Conservation (phyloP, 1,140 invertebrate species). For the Antheraea pernyi region DNA sequence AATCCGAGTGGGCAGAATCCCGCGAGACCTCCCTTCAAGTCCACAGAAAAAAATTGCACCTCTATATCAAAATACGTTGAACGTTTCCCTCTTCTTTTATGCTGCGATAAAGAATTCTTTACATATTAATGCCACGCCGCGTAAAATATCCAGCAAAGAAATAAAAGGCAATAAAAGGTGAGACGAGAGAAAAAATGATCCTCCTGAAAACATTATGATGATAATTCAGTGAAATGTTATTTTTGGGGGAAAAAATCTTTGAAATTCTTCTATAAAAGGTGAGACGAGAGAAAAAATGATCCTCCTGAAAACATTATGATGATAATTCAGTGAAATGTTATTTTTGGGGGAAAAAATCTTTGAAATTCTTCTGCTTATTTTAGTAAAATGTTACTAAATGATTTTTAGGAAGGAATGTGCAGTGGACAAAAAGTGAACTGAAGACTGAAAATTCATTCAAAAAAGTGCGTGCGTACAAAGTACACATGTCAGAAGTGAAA, state of each 20-base stretch:
- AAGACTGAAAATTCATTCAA: too few relatives aligned
- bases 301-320: conserved; percentile 13
- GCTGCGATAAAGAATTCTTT: conserved; percentile 19
- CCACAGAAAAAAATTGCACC: conserved; percentile 20
- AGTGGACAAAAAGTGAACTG: too few relatives aligned
- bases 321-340: conserved; percentile 1
- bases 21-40: conserved; percentile 1
- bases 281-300: conserved; percentile 10
- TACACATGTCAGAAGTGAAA: too few relatives aligned
- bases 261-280: conserved; percentile 3
- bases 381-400: background rate
- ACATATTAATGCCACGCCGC: conserved; percentile 22
- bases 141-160: conserved; percentile 22
- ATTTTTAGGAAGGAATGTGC: background rate
- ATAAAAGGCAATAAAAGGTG: conserved; percentile 16
- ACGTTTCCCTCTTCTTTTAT: conserved; percentile 1
- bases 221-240: conserved; percentile 7
- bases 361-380: background rate
- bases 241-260: conserved; percentile 3
- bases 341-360: conserved; percentile 1
- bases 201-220: conserved; percentile 12
- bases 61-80: conserved; percentile 13
- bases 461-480: too few relatives aligned
- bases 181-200: conserved; percentile 11
- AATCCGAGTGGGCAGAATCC: conserved; percentile 18